These are phyloP conservation scores for Harpagoxenus sublaevis DNA, from an alignment of 2,888 invertebrate genomes.

Conservation along the genomic window DNA sequence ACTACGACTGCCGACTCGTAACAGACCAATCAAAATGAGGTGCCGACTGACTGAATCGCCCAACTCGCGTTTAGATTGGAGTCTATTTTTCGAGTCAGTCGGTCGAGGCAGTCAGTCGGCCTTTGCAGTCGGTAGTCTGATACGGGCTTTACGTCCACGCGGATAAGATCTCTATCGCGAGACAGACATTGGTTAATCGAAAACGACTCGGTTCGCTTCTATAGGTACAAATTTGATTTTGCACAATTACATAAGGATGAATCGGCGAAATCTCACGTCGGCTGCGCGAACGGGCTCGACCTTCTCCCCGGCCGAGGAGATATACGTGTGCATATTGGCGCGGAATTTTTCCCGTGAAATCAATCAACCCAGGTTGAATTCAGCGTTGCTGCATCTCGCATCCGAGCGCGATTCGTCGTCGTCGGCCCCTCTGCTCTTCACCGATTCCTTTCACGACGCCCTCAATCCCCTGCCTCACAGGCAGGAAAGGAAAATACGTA, in stretches of 20 bases:
- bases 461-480: slow-evolving; percentile 64
- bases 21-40: too few species aligned
- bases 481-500: slow-evolving; percentile 68
- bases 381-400: slow-evolving; percentile 65
- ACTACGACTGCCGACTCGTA: too few species aligned
- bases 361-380: slow-evolving; percentile 67
- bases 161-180: slow-evolving; percentile 40
- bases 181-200: slow-evolving; percentile 59
- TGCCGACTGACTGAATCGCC: too few species aligned
- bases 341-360: slow-evolving; percentile 63
- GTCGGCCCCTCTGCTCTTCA: slow-evolving; percentile 60
- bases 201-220: slow-evolving; percentile 4
- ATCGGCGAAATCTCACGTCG: slow-evolving; percentile 62
- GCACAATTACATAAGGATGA: slow-evolving; percentile 64
- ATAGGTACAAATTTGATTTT: slow-evolving; percentile 58
- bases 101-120: too few species aligned
- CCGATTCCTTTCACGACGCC: slow-evolving; percentile 69
- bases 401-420: slow-evolving; percentile 60
- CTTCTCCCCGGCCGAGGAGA: slow-evolving; percentile 33
- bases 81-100: too few species aligned
- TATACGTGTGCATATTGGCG: slow-evolving; percentile 54
- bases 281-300: slow-evolving; percentile 42
- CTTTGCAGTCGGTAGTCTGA: too few species aligned
- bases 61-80: too few species aligned
- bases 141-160: not conserved